Evolutionary conservation across 2,888 invertebrate genomes (phyloP).

Genomic region (Helicoverpa assulta): DNA sequence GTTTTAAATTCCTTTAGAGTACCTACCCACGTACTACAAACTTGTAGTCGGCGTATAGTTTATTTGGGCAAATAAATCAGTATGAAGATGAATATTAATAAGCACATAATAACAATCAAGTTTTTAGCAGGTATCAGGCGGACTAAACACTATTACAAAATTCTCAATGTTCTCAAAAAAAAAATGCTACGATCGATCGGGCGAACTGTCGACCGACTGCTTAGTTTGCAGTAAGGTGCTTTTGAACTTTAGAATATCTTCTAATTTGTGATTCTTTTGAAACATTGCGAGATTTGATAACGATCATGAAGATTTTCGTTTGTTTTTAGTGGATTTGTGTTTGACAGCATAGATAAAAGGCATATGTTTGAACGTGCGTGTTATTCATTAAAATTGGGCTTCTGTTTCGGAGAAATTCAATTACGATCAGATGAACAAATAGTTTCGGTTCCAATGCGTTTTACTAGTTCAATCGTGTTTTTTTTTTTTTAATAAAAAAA

Average conservation of each 20-base stretch:
- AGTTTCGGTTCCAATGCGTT: background rate
- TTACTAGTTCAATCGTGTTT: background rate
- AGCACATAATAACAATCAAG: too few species aligned
- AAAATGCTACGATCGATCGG: too few species aligned
- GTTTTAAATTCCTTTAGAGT: conserved; percentile 2
- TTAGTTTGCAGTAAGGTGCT: too few species aligned
- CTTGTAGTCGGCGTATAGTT: too few species aligned
- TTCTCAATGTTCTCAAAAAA: too few species aligned
- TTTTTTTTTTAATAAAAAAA: background rate
- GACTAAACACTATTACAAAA: too few species aligned
- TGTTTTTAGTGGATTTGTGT: background rate
- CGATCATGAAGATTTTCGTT: background rate
- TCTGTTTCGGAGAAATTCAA: conserved; percentile 2
- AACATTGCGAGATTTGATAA: background rate
- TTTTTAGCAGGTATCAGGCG: too few species aligned
- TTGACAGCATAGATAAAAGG: background rate
- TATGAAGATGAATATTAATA: too few species aligned
- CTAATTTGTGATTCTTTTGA: background rate
- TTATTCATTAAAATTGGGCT: conserved; percentile 1
- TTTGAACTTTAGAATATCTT: background rate
- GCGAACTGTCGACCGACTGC: too few species aligned
- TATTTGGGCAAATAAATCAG: too few species aligned
- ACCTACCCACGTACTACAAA: too few species aligned
- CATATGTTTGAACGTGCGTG: background rate
- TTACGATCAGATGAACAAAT: conserved; percentile 2